These are phyloP conservation scores for Thyatira batis DNA, from an alignment of 2,888 invertebrate genomes.

Conservation along the genomic window DNA sequence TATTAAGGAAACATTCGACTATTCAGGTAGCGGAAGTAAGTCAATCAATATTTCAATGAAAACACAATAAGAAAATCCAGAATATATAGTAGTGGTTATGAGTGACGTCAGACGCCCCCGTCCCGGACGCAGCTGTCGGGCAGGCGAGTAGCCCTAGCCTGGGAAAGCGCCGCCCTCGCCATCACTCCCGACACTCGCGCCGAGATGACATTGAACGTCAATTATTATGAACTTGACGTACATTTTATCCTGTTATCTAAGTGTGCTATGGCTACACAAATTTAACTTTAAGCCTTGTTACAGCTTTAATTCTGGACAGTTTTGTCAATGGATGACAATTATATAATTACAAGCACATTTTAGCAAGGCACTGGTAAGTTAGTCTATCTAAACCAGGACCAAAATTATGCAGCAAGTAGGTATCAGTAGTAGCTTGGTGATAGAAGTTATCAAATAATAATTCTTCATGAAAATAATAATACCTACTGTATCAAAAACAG, in stretches of 20 bases:
- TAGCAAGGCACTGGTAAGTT: too few relatives aligned
- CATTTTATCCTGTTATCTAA: slow-evolving; percentile 38
- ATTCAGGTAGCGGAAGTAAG: not conserved
- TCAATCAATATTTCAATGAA: not conserved
- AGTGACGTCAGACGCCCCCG: slow-evolving; percentile 38
- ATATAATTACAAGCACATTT: too few relatives aligned
- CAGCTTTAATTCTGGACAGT: too few relatives aligned
- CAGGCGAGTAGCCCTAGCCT: slow-evolving; percentile 38
- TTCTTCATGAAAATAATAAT: too few relatives aligned
- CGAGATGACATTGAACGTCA: slow-evolving; percentile 55
- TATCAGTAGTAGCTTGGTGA: too few relatives aligned
- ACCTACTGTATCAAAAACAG: too few relatives aligned
- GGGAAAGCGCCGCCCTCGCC: slow-evolving; percentile 62
- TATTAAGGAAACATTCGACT: too few relatives aligned
- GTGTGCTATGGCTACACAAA: slow-evolving; percentile 6
- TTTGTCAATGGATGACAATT: too few relatives aligned
- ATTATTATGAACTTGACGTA: slow-evolving; percentile 61
- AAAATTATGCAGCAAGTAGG: too few relatives aligned
- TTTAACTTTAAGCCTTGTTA: too few relatives aligned
- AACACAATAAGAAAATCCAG: slow-evolving; percentile 40
- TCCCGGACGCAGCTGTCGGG: slow-evolving; percentile 46
- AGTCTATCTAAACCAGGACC: too few relatives aligned
- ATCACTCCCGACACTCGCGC: slow-evolving; percentile 26
- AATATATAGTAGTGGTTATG: slow-evolving; percentile 22
- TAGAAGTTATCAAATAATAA: too few relatives aligned